Percentiles rank a stretch among this genome's conserved stretches.
These are phyloP conservation scores for Antrozous pallidus DNA, from an alignment of 2,797 vertebrate genomes.

Conservation along the genomic window DNA sequence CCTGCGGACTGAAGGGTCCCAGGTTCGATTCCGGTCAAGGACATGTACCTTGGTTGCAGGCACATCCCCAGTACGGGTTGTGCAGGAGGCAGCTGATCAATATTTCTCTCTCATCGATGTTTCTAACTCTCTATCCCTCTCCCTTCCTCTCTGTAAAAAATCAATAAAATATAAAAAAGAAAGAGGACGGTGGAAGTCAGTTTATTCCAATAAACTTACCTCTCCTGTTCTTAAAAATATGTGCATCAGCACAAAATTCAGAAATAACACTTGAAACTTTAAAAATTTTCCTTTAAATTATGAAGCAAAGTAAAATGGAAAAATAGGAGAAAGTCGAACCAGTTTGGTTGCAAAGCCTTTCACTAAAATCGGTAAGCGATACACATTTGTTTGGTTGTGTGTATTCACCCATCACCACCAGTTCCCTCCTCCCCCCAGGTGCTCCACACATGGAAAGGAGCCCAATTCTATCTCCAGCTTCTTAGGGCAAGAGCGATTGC, in stretches of 20 bases:
- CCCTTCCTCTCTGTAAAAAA: too few relatives aligned
- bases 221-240: conserved; percentile 69
- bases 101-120: too few relatives aligned
- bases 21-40: too few relatives aligned
- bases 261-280: conserved; percentile 49
- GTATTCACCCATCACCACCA: fast-evolving
- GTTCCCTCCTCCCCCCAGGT: not conserved
- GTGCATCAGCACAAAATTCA: conserved; percentile 49
- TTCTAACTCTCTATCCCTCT: too few relatives aligned
- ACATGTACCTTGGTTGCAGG: too few relatives aligned
- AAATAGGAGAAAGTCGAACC: conserved; percentile 53
- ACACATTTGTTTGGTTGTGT: not conserved
- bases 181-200: conserved; percentile 18
- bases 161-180: not conserved
- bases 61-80: too few relatives aligned
- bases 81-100: too few relatives aligned
- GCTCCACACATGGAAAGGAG: not conserved
- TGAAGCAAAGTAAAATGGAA: conserved; percentile 50
- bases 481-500: not conserved
- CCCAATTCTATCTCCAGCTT: not conserved
- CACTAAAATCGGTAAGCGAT: not conserved
- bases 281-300: conserved; percentile 44
- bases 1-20: too few relatives aligned
- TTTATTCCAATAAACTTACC: conserved; percentile 71
- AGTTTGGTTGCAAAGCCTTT: conserved; percentile 57